Conservation (phyloP, 1,140 invertebrate species). For the Bombus affinis region DNA sequence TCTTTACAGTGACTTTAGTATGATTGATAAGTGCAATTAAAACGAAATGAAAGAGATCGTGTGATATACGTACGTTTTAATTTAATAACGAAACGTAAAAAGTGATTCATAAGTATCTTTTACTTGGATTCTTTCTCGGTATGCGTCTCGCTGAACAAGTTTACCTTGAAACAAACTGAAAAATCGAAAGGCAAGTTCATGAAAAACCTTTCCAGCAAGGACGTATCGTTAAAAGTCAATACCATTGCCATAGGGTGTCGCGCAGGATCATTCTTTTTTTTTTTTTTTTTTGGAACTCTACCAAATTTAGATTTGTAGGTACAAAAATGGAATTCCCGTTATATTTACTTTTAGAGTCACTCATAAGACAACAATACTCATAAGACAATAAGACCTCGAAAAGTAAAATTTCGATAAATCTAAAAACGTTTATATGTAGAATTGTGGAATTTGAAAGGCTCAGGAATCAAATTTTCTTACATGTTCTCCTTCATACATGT, state of each 20-base stretch:
- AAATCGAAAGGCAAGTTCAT: constrained; percentile 27
- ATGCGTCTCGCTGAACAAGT: background rate
- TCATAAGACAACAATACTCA: no score
- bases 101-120: background rate
- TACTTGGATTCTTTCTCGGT: no score
- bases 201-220: background rate
- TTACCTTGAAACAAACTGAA: background rate
- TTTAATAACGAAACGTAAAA: no score
- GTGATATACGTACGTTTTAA: background rate
- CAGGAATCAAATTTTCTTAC: no score
- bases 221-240: background rate
- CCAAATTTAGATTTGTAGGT: background rate
- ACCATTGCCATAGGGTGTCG: background rate
- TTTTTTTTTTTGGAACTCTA: background rate
- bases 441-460: background rate
- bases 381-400: background rate
- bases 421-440: background rate
- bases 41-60: background rate
- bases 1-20: no score
- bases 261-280: background rate
- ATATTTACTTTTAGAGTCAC: background rate
- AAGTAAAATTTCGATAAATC: background rate
- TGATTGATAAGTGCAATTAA: background rate
- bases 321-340: background rate
- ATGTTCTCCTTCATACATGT: no score